Evolutionary conservation across 2,888 invertebrate genomes (phyloP).

Genomic region (Hyposoter dolosus): DNA sequence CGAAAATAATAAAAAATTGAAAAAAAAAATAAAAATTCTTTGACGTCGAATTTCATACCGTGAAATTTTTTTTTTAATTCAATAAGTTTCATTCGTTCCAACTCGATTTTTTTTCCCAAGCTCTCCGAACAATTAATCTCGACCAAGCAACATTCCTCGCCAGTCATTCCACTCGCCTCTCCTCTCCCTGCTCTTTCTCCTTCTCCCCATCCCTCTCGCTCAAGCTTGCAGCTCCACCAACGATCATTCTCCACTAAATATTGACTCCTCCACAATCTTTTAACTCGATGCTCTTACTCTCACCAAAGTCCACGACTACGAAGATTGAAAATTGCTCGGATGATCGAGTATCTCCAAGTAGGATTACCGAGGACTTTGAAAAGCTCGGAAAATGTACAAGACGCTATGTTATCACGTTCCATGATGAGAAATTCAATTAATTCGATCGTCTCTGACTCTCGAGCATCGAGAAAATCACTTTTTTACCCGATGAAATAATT

Average conservation of each 20-base stretch:
- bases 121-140: background rate
- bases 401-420: background rate
- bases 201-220: background rate
- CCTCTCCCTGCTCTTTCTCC: background rate
- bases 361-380: constrained; percentile 16
- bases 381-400: constrained; percentile 7
- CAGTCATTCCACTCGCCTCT: no score
- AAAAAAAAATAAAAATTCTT: background rate
- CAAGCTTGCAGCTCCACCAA: background rate
- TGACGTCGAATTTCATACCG: background rate
- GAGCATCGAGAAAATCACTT: background rate
- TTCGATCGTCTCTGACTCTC: background rate
- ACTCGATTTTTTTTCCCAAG: background rate
- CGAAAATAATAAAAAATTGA: background rate
- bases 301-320: background rate
- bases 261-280: constrained; percentile 20
- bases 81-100: background rate
- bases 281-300: background rate
- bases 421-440: constrained; percentile 28
- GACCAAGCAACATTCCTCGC: background rate
- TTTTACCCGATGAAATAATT: background rate
- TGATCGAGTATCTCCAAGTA: constrained; percentile 17
- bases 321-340: constrained; percentile 14
- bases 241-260: constrained; percentile 25
- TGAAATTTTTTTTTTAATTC: background rate